Base-by-base conservation (phyloP, 2,113 vertebrate genomes). In the Calyptomena viridis region DNA sequence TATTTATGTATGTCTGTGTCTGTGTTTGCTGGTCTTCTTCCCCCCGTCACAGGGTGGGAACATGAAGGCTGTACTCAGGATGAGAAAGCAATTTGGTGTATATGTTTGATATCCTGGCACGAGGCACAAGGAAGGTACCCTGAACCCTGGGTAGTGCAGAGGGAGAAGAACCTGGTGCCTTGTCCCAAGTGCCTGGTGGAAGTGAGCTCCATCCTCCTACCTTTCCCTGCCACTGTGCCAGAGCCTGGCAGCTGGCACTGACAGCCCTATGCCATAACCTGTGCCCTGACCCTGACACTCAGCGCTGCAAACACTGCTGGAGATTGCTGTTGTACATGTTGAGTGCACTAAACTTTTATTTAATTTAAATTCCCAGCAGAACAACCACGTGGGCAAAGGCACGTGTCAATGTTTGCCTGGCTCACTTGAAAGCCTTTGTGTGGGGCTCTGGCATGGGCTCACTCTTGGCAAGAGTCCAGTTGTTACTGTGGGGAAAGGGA, bases 231-330 rank as follows among this genome's bases (percentile, higher is more conserved):
- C 35, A 4, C 53, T 0, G 3, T 66, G 55, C 53, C 55, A 9
- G 31, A n/a, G 39, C 53, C 73, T 79, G 44, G 33, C 77, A 44
- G 63, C 74, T 23, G 87, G 66, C 69, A 62, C 46, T 13, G 3
- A 14, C 55, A 60, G 33, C 55, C 28, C 59, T 9, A 0, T 17
- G 24, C 47, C 0, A 2, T 37, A 52, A 75, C 87, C 83, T 3
- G 0, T 52, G 53, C 53, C 79, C 71, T 6, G 0, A 3, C 8
- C 53, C 35, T 35, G n/a, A 9, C 33, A 5, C 6, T 2, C 37
- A 35, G 46, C 1, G 0, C 67, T 17, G 50, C 42, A 13, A 27
- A 18, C 2, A 1, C 93, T 0, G 2, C 37, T 5, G 30, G 59
- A 28, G 50, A 12, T 37, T 39, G 35, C 49, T 49, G 10, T 4